Evolutionary conservation across 2,113 vertebrate genomes (phyloP).

Genomic region (Neolamprologus sp.): DNA sequence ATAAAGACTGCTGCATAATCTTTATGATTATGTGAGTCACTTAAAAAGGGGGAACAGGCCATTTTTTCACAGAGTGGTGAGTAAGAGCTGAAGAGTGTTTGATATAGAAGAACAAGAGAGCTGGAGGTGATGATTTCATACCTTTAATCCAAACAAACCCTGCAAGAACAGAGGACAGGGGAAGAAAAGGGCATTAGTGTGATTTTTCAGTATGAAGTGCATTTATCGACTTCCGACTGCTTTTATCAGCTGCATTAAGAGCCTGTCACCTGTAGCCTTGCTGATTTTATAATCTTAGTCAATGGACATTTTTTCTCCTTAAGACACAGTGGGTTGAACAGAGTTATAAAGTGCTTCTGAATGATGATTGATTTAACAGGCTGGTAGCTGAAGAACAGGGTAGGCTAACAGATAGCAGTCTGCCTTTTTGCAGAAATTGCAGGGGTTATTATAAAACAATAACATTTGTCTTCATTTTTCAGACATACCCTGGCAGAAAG

Average conservation of each 20-base stretch:
- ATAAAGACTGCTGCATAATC: not conserved
- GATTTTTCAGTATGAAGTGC: not conserved
- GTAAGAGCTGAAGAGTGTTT: not conserved
- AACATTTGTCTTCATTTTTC: not conserved
- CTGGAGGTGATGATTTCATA: constrained; percentile 43
- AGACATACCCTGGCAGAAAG: not conserved
- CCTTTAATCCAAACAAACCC: constrained; percentile 79
- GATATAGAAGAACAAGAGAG: not conserved
- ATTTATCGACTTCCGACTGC: not conserved
- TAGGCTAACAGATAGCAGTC: not conserved
- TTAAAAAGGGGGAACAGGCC: not conserved
- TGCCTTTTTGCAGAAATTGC: not conserved
- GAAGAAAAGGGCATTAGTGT: constrained; percentile 5
- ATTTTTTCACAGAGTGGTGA: not conserved
- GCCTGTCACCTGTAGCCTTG: not conserved
- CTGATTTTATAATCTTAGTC: not conserved
- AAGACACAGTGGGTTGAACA: not conserved
- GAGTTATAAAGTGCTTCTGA: not conserved
- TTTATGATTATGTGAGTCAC: not conserved
- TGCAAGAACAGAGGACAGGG: constrained; percentile 41
- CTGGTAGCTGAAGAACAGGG: not conserved
- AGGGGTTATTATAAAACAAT: constrained; percentile 2
- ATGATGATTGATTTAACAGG: not conserved
- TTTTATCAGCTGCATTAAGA: constrained; percentile 10
- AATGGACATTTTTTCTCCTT: not conserved